Evolutionary conservation across 2,797 vertebrate species (phyloP), one percentile per base, ranked within the genome.

Genomic region (Neoniphon sammara): DNA sequence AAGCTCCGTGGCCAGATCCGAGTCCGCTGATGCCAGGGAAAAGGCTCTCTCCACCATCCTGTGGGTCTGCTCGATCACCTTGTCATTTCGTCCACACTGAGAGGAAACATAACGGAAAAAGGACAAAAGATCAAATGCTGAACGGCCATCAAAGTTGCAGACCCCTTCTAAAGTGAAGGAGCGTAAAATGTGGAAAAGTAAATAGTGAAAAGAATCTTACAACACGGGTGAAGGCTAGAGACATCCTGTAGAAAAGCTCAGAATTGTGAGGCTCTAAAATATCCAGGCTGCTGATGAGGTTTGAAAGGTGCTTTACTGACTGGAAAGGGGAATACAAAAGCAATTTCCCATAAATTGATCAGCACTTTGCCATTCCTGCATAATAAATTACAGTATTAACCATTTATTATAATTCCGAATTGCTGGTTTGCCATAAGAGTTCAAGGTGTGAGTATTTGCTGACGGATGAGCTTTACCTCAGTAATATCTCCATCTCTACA

Each of bases 1-100:
- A 83, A 98, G 91, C 88, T 99, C 98, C 25, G 95, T 96, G 85
- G 97, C 97, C 85, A 97, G 92, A 83, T 97, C 96, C 2, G 97
- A 93, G 85, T 95, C 92, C 3, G 93, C 89, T 0, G 96, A 85
- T 23, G 88, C 90, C 88, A 95, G 78, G 52, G 88, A 89, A 75
- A 95, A 96, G 34, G 97, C 96, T 87, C 87, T 95, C 81, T 99
- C 95, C 80, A 98, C 90, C 90, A 99, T 93, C n/a, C 80, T 90
- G 67, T 95, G 94, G 1, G 95, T 95, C 81, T 96, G 96, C 65
- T 96, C 95, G 66, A 99, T 95, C 84, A 99, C 90, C 61, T 94
- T 93, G 69, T 95, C 94, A 80, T 92, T 96, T 62, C 96, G 93
- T 65, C 96, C 98, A 93, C 98, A 99, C 98, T 99, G 53, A 17